Percentiles rank a stretch among this genome's conserved stretches.
These are phyloP conservation scores for Arctocebus calabarensis DNA, from an alignment of 2,797 vertebrate genomes.

Conservation along the genomic window DNA sequence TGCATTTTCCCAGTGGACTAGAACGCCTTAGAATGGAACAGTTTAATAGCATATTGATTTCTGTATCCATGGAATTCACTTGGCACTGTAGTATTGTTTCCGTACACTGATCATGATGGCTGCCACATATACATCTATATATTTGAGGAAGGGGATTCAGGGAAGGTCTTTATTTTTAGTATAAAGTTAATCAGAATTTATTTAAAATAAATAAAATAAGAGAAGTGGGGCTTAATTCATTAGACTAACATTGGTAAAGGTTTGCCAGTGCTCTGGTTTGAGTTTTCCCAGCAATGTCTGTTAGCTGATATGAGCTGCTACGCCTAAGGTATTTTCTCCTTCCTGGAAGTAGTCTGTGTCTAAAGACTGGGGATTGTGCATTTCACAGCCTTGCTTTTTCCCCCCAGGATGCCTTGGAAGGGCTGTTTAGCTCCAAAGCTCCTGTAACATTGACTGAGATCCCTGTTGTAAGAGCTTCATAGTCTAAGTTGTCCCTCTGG, in stretches of 20 bases:
- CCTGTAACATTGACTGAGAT: not conserved
- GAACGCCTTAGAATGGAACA: conserved; percentile 76
- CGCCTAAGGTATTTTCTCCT: not conserved
- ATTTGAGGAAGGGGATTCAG: not conserved
- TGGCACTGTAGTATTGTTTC: conserved; percentile 46
- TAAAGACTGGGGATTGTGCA: not conserved
- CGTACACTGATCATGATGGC: not conserved
- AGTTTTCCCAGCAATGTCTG: not conserved
- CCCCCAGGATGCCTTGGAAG: not conserved
- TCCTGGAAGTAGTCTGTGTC: not conserved
- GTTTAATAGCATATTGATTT: conserved; percentile 78
- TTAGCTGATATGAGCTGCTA: not conserved
- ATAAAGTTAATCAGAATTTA: not conserved
- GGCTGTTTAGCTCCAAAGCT: not conserved
- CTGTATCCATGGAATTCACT: conserved; percentile 58
- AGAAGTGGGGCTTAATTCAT: not conserved
- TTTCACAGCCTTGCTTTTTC: not conserved
- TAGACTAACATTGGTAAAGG: not conserved
- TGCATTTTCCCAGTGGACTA: conserved; percentile 62
- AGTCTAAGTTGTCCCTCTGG: not conserved
- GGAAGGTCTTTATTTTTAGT: not conserved
- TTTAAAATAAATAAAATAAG: not conserved
- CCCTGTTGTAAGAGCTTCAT: not conserved
- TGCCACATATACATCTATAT: not conserved
- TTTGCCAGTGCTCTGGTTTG: not conserved